Percentiles rank a stretch among this genome's conserved stretches.
These are phyloP conservation scores for Strigops habroptila DNA, from an alignment of 2,113 vertebrate species.

Conservation along the genomic window DNA sequence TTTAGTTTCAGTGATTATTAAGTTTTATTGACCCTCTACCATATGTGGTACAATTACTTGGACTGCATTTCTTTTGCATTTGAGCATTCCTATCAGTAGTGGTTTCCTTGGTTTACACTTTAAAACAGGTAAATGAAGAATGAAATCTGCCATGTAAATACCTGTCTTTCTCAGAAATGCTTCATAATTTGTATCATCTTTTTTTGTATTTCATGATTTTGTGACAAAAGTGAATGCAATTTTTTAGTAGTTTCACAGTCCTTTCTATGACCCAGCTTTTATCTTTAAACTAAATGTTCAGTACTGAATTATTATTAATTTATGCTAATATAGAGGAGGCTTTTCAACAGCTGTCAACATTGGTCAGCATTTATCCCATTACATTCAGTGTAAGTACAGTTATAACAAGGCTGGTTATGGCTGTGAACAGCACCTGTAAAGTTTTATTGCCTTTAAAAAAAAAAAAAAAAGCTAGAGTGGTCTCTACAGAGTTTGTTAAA, in stretches of 20 bases:
- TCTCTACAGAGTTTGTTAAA: not conserved
- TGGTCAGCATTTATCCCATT: not conserved
- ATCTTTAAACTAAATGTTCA: not conserved
- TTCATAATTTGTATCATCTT: not conserved
- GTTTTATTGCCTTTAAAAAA: not conserved
- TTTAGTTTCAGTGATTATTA: not conserved
- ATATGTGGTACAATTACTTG: not conserved
- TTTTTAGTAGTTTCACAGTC: not conserved
- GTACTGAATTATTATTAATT: not conserved
- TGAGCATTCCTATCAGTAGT: not conserved
- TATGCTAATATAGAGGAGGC: not conserved
- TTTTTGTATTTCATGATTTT: not conserved
- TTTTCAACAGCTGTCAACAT: not conserved
- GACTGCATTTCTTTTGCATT: not conserved
- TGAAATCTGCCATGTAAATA: not conserved
- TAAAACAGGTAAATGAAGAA: not conserved
- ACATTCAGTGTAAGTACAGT: not conserved
- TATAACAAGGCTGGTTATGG: not conserved
- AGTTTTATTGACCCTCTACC: not conserved
- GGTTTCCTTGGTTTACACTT: not conserved
- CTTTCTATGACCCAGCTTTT: not conserved
- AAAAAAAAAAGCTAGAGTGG: rapidly evolving
- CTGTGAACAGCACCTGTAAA: not conserved
- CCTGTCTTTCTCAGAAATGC: not conserved
- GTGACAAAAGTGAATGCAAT: not conserved